Conservation (phyloP, 2,113 vertebrate genomes). For the Progne subis region DNA sequence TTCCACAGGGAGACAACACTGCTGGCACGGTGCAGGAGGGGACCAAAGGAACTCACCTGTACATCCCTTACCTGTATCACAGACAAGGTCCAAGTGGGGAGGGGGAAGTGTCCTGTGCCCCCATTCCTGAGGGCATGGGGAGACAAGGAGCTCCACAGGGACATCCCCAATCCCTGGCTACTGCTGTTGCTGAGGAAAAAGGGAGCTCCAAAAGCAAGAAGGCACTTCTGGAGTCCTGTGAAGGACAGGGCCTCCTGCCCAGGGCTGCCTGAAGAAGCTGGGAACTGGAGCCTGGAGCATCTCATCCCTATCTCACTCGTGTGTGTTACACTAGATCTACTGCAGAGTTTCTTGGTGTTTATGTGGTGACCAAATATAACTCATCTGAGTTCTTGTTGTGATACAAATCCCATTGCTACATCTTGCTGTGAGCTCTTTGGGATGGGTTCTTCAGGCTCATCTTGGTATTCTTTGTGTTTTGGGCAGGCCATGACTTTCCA, state of each 20-base stretch:
- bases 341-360: background rate
- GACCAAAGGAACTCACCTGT: background rate
- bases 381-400: background rate
- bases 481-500: conserved; percentile 92
- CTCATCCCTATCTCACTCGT: background rate
- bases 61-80: too few species aligned
- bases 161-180: background rate
- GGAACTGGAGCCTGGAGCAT: background rate
- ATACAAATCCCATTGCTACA: background rate
- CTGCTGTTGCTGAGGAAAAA: background rate
- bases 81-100: fast-evolving
- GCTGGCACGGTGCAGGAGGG: background rate
- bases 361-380: background rate
- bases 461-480: conserved; percentile 23
- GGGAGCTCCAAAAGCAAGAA: background rate
- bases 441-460: background rate
- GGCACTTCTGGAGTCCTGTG: background rate
- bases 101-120: background rate
- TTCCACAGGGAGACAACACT: background rate
- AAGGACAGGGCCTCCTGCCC: background rate
- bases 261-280: background rate
- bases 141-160: background rate
- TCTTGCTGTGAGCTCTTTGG: background rate
- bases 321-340: background rate
- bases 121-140: background rate